A percentile compares a stretch with the other conserved stretches of the same genome.
These are phyloP conservation scores for Suncus etruscus DNA, from an alignment of 2,113 vertebrate genomes.

Conservation along the genomic window DNA sequence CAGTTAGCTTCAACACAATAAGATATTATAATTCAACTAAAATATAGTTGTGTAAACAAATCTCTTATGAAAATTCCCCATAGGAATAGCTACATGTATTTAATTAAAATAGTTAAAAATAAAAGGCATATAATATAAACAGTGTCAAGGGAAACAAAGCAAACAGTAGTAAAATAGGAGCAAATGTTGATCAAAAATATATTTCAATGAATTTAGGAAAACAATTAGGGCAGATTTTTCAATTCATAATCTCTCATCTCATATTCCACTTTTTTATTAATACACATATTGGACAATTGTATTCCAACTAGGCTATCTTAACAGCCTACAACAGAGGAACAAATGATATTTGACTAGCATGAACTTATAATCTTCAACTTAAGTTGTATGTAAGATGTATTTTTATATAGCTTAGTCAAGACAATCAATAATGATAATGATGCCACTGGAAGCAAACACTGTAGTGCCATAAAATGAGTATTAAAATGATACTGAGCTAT, in stretches of 20 bases:
- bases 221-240: background rate
- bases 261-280: background rate
- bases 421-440: background rate
- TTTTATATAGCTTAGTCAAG: background rate
- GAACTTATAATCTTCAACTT: background rate
- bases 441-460: background rate
- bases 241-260: background rate
- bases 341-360: background rate
- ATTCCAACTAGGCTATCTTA: background rate
- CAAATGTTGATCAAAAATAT: background rate
- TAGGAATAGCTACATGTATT: background rate
- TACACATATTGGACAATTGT: background rate
- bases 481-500: background rate
- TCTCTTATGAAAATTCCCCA: background rate
- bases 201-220: background rate
- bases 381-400: background rate
- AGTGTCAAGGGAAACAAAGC: background rate
- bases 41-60: slow-evolving; percentile 9
- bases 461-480: background rate
- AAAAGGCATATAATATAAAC: background rate
- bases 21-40: background rate
- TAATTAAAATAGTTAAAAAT: slow-evolving; percentile 1
- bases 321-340: background rate
- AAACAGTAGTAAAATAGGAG: background rate
- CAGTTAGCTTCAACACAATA: background rate